A percentile compares a stretch with the other conserved stretches of the same genome.
These are phyloP conservation scores for Cancer borealis DNA, from an alignment of 2,888 invertebrate species.

Conservation along the genomic window DNA sequence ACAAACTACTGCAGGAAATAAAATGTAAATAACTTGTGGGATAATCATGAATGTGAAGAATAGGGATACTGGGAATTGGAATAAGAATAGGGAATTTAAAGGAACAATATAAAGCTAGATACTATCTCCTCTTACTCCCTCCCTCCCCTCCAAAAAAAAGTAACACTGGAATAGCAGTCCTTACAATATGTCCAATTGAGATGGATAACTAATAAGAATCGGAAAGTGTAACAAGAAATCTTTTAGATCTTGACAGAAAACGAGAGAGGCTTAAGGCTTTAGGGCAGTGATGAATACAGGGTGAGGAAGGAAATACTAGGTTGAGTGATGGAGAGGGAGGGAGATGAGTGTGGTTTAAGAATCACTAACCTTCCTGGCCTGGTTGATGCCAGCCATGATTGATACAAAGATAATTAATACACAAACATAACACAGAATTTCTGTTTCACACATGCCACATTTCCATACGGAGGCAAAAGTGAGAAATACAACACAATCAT, in stretches of 20 bases:
- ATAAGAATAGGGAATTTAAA: neutral
- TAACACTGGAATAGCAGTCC: neutral
- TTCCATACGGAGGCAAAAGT: neutral
- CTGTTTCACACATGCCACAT: neutral
- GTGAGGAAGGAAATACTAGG: neutral
- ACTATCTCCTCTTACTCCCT: too few relatives aligned
- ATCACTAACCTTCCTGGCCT: slow-evolving; percentile 31
- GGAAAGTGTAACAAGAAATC: neutral
- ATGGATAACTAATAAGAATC: neutral
- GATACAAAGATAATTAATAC: slow-evolving; percentile 23
- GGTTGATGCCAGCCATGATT: slow-evolving; percentile 22
- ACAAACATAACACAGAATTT: neutral
- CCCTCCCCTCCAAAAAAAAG: neutral
- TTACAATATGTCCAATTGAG: neutral
- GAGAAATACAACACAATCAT: neutral
- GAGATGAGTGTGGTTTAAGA: neutral
- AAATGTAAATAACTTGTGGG: neutral
- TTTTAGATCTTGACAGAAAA: too few relatives aligned
- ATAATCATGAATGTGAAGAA: neutral
- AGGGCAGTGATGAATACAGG: neutral
- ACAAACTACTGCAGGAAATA: neutral
- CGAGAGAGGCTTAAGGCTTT: neutral
- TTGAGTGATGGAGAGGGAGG: neutral
- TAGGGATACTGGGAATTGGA: neutral
- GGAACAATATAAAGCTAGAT: neutral